These are phyloP conservation scores for Drosophila parvula DNA, from an alignment of 1,140 invertebrate genomes.

Conservation along the genomic window DNA sequence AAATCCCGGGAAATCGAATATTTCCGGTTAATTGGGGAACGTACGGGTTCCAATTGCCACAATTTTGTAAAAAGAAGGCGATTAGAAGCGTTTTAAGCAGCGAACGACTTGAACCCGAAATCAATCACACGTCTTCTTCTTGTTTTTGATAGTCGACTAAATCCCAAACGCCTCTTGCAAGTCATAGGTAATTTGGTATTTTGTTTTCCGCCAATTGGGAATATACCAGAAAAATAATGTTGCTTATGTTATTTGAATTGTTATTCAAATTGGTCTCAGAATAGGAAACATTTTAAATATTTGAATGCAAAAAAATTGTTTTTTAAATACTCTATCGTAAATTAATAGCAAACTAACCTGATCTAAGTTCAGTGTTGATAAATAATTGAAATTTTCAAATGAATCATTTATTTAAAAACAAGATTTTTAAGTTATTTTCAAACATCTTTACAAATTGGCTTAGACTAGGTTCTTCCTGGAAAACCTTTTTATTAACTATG, in stretches of 20 bases:
- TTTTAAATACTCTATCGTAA: no score
- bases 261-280: no score
- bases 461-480: no score
- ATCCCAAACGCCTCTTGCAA: conserved; percentile 6
- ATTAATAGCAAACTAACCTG: no score
- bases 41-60: not conserved
- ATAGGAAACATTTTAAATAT: no score
- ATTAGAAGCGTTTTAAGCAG: conserved; percentile 25
- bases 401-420: no score
- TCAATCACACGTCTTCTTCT: conserved; percentile 23
- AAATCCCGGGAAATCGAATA: conserved; percentile 9
- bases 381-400: no score
- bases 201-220: conserved; percentile 1
- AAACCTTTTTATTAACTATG: no score
- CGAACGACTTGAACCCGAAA: conserved; percentile 18
- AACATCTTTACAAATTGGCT: no score
- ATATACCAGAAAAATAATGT: not conserved
- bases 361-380: no score
- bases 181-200: not conserved
- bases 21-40: not conserved
- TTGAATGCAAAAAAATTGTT: no score
- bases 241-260: not conserved
- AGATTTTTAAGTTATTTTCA: no score
- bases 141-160: conserved; percentile 14
- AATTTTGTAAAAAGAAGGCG: conserved; percentile 14